Conservation (phyloP, 2,113 vertebrate species). For the Passer domesticus region DNA sequence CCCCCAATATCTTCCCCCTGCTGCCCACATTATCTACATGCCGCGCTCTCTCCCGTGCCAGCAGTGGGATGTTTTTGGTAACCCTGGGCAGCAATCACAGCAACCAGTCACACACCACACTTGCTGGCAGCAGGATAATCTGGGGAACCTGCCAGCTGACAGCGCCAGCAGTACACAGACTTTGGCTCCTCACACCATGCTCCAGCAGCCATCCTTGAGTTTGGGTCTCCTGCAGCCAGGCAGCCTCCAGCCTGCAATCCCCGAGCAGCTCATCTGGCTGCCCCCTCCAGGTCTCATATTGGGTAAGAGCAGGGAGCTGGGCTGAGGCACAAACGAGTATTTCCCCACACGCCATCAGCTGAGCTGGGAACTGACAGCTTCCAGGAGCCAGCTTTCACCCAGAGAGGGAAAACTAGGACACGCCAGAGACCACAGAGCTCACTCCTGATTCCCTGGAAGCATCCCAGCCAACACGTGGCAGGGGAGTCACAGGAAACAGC, state of each 20-base stretch:
- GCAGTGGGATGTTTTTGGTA: neutral
- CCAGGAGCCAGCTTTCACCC: neutral
- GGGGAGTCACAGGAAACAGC: neutral
- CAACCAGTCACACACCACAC: neutral
- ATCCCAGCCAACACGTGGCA: neutral
- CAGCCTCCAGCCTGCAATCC: neutral
- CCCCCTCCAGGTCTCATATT: neutral
- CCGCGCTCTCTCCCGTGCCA: fast-evolving
- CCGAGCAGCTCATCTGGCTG: neutral
- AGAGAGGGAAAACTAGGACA: neutral
- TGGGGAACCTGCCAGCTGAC: neutral
- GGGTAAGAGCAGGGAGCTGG: neutral
- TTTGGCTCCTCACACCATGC: neutral
- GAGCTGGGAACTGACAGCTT: neutral
- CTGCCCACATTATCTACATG: fast-evolving
- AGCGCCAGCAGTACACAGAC: neutral
- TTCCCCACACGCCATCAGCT: neutral
- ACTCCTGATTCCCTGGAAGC: neutral
- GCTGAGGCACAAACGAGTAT: fast-evolving
- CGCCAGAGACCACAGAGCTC: neutral
- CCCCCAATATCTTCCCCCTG: fast-evolving
- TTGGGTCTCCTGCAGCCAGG: neutral
- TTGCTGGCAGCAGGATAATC: neutral
- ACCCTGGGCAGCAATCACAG: neutral
- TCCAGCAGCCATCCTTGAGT: neutral